Evolutionary conservation across 2,888 invertebrate genomes (phyloP), one percentile per base, ranked within the genome.

Genomic region (Amorpha juglandis): DNA sequence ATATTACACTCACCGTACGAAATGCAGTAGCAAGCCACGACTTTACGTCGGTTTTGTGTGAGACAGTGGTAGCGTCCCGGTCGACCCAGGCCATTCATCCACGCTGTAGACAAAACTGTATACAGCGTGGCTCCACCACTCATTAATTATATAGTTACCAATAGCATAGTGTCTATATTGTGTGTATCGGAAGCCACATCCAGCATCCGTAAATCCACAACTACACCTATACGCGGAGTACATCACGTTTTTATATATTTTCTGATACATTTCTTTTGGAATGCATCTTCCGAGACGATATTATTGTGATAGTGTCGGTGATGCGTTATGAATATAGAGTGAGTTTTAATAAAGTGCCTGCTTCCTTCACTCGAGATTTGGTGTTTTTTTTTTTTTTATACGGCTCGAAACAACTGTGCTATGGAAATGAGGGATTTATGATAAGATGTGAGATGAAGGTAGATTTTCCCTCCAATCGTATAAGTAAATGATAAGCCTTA

Each of bases 301-400:
- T 91, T 91, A 91, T 92, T 90, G 90, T 83, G 91, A 91, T 92
- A 90, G 89, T 91, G 88, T 87, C 80, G 80, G 77, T 88, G 89
- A 87, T 84, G 88, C 91, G 92, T 92, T 92, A 92, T 92, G 92
- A 93, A 93, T 93, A 92, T 88, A 93, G 89, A 92, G 90, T 88
- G 86, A 78, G 83, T 86, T 89, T 92, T 92, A 92, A 92, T 92
- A 92, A 90, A 92, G 84, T 88, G 87, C 83, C 83, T 83, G 81
- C 79, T 83, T 80, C 78, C 74, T 71, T 74, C 69, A 69, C 72
- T 78, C 67, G 76, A 73, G 80, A 16, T 58, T 35, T n/a, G 27
- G 45, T 53, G 21, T 27, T 45, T 64, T n/a, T n/a, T n/a, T n/a
- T n/a, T n/a, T 53, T 48, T 63, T 42, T 63, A 47, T 27, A 42